Evolutionary conservation across 1,140 invertebrate genomes (phyloP).

Genomic region (Calosoma granatense): DNA sequence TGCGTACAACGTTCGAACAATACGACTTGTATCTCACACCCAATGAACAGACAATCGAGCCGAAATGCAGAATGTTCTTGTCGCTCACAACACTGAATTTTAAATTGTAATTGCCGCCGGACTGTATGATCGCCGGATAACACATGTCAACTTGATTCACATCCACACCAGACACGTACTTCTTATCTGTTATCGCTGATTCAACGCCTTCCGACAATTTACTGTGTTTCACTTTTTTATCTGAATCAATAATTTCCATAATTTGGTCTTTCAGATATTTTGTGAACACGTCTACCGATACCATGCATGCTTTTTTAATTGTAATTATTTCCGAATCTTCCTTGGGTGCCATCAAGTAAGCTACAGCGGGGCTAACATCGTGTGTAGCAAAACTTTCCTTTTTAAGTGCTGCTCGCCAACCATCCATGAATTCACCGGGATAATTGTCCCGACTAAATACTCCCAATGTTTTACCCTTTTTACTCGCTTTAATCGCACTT

Average conservation of each 20-base stretch:
- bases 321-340: constrained; percentile 87
- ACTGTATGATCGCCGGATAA: constrained; percentile 97
- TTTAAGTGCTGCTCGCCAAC: constrained; percentile 73
- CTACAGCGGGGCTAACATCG: constrained; percentile 78
- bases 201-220: constrained; percentile 94
- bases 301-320: constrained; percentile 89
- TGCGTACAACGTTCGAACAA: constrained; percentile 96
- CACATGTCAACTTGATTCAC: constrained; percentile 87
- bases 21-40: constrained; percentile 95
- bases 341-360: constrained; percentile 86
- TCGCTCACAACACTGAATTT: constrained; percentile 95
- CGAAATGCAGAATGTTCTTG: constrained; percentile 91
- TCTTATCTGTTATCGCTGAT: constrained; percentile 81
- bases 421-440: constrained; percentile 83
- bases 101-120: constrained; percentile 91
- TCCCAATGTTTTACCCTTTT: constrained; percentile 84
- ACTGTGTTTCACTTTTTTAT: constrained; percentile 90
- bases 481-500: constrained; percentile 75
- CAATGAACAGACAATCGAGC: constrained; percentile 89
- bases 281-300: constrained; percentile 89
- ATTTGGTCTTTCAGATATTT: constrained; percentile 97
- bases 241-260: constrained; percentile 97
- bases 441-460: constrained; percentile 92
- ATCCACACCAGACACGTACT: constrained; percentile 87
- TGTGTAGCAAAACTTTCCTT: constrained; percentile 72